Base-by-base conservation (phyloP, 2,888 invertebrate species). In the Abrostola triplasia region DNA sequence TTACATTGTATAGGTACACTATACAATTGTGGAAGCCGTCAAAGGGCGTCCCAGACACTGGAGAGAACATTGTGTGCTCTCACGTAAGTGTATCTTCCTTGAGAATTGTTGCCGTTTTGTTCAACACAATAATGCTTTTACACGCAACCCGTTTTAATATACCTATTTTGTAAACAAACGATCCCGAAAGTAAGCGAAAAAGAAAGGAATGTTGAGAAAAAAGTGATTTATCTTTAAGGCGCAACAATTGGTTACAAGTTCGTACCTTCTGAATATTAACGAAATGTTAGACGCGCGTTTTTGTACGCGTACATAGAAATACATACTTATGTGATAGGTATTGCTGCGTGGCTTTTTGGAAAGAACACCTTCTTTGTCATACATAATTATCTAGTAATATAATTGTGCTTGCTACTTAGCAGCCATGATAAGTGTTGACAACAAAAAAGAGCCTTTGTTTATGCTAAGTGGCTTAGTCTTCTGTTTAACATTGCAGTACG, bases 1-100 rank as follows among this genome's bases (percentile, higher is more conserved):
- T 57, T 24, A 57, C 53, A 64, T 48, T 71, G 42, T 59, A 36
- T 59, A 24, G 24, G 24, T 24, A 76, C 50, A 53, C 50, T 59
- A 59, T 59, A 54, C 72, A 76, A 71, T 54, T 71, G 76, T 59
- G 51, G 59, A 76, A 71, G 50, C 72, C 57, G 58, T 76, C 66
- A 65, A 76, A 72, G 50, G 59, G 54, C 44, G 56, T 36, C 47
- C 42, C 53, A 13, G 53, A 37, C 47, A 70, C 48, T 38, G 36
- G 35, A 59, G 66, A 51, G 76, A 72, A 76, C 67, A 72, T 51
- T 36, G 44, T 59, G 38, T 38, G 47, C 47, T 47, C 56, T 51
- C 48, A 58, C 51, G 52, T 66, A 63, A 70, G 49, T 67, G 73
- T 64, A 52, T 73, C 64, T 59, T 61, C 50, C 68, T 61, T 41